Evolutionary conservation across 2,797 vertebrate genomes (phyloP).

Genomic region (Brachyalestes nurse): DNA sequence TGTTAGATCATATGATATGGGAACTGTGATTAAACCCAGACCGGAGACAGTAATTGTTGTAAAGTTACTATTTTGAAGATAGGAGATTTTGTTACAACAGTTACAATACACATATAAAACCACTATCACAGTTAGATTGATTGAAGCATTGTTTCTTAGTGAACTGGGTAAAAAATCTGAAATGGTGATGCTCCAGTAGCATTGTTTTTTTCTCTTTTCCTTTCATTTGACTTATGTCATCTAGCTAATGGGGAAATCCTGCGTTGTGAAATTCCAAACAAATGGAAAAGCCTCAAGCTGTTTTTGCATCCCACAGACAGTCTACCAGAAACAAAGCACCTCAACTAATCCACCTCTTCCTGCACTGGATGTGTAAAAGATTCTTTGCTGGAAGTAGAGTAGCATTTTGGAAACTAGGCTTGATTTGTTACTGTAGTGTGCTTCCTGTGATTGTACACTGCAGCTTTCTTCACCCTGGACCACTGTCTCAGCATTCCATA

Average conservation of each 20-base stretch:
- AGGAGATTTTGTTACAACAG: too few species aligned
- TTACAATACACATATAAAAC: too few species aligned
- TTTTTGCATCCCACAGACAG: not conserved
- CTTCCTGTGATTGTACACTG: constrained; percentile 1
- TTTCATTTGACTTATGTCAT: not conserved
- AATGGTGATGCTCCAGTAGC: not conserved
- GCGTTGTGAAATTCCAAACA: not conserved
- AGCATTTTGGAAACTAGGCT: not conserved
- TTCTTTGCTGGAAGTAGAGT: not conserved
- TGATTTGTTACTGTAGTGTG: not conserved
- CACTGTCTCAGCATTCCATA: not conserved
- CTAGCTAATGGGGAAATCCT: not conserved
- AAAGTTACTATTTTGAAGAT: too few species aligned
- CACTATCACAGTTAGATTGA: too few species aligned
- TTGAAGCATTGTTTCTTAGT: not conserved
- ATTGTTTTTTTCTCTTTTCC: not conserved
- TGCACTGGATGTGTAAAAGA: not conserved
- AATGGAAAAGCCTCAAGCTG: not conserved
- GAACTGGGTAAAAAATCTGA: not conserved
- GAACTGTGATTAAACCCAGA: too few species aligned
- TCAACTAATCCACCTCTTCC: not conserved
- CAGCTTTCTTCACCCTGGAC: not conserved
- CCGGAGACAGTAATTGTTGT: too few species aligned
- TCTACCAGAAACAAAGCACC: not conserved
- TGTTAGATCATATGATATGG: too few species aligned